A percentile compares a stretch with the other conserved stretches of the same genome.
phyloP scores from a whole-genome alignment of 2,888 invertebrate genomes.

The Leucophora obtusa region DNA sequence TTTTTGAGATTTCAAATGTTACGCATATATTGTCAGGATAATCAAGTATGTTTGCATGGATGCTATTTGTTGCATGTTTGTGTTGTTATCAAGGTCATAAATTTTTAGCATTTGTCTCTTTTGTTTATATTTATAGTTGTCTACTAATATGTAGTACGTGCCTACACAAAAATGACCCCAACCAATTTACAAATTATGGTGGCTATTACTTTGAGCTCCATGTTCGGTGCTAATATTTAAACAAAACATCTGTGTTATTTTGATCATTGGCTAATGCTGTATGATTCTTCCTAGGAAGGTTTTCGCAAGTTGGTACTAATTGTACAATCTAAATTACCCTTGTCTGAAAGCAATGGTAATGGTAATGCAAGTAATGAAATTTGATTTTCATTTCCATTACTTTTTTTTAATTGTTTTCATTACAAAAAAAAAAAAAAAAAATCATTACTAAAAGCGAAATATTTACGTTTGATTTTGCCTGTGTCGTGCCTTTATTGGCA shows the following conservation, averaged over 20 bases:
- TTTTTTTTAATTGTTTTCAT: too few relatives aligned
- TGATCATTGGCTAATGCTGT: not conserved
- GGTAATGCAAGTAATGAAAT: too few relatives aligned
- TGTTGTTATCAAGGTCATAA: slow-evolving; percentile 31
- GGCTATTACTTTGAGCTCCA: not conserved
- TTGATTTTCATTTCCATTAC: too few relatives aligned
- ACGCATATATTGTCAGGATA: slow-evolving; percentile 35
- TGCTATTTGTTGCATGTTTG: slow-evolving; percentile 15
- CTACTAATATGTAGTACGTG: slow-evolving; percentile 42
- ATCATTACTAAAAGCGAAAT: too few relatives aligned
- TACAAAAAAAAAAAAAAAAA: too few relatives aligned
- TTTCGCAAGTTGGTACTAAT: too few relatives aligned
- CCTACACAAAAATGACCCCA: slow-evolving; percentile 34
- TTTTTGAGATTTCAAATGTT: slow-evolving; percentile 20
- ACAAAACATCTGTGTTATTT: slow-evolving; percentile 41
- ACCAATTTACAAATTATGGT: not conserved
- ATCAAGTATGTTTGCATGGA: slow-evolving; percentile 5
- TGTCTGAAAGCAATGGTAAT: too few relatives aligned
- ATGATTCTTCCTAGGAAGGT: too few relatives aligned
- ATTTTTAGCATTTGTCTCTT: slow-evolving; percentile 36
- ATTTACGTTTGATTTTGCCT: too few relatives aligned
- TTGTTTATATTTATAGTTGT: slow-evolving; percentile 35
- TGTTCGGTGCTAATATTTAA: slow-evolving; percentile 31
- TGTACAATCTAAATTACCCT: too few relatives aligned
- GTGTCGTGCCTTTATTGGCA: too few relatives aligned